Evolutionary conservation across 2,113 vertebrate genomes (phyloP), one percentile per base, ranked within the genome.

Genomic region (Sylvietta virens): DNA sequence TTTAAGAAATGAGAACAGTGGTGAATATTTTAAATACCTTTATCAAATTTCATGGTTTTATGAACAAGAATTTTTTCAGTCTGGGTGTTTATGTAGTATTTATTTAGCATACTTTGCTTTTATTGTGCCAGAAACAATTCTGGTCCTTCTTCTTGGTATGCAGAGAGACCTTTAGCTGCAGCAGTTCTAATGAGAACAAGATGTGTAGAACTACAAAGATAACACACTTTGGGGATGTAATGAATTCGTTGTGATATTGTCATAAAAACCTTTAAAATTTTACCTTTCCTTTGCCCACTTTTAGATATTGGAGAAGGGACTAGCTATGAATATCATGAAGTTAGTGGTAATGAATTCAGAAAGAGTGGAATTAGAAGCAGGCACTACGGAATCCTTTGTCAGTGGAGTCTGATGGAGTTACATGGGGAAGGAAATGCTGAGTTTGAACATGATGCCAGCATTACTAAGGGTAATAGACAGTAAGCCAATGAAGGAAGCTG

Each of bases 11-110:
- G 86, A 94, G 78, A 93, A 95, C 35, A 65, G 94, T 78, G 84
- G 88, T 95, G 72, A 96, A 88, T 96, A 88, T 95, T 97, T 97
- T 96, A 93, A 97, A 89, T 89, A 97, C 76, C 62, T 95, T 96
- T 91, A 91, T 97, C 50, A 97, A 94, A 94, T 97, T 82, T 88
- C 78, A 95, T 94, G 94, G 73, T 23, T 96, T 69, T 90, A 33
- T 91, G 94, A 96, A 72, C 57, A 93, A 74, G 64, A 33, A 60
- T 62, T 96, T 94, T 94, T 92, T 95, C 70, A 88, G 58, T 89
- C 57, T 96, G 56, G 10, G 44, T 70, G 28, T 78, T 90, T 66
- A 56, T 64, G 27, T 58, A 79, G 78, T 78, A 91, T 94, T 95
- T 94, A 40, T 89, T 93, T 91, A 84, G 51, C 24, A 64, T 88